Conservation (phyloP, 2,113 vertebrate genomes). For the Bos javanicus region DNA sequence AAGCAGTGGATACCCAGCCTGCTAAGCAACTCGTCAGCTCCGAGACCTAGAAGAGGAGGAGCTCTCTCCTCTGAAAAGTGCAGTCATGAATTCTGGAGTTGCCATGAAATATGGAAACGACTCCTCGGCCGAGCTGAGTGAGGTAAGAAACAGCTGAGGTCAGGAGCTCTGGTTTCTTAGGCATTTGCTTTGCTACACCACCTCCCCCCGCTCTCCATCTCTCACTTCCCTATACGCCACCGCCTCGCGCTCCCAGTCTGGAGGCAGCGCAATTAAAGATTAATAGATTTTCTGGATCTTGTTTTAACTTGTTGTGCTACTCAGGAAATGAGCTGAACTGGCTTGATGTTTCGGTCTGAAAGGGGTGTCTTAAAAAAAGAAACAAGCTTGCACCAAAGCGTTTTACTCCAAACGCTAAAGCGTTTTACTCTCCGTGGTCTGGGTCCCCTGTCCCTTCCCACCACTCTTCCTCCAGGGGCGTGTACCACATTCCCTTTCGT, state of each 20-base stretch:
- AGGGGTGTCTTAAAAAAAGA: constrained; percentile 59
- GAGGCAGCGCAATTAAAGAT: constrained; percentile 70
- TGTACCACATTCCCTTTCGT: constrained; percentile 48
- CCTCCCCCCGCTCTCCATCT: background rate
- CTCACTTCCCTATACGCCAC: background rate
- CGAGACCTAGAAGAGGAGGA: constrained; percentile 73
- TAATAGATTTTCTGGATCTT: constrained; percentile 72
- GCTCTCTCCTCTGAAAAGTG: constrained; percentile 71
- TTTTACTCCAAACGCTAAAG: constrained; percentile 19
- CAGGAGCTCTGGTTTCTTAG: constrained; percentile 11
- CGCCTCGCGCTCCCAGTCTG: constrained; percentile 47
- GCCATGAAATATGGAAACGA: constrained; percentile 84
- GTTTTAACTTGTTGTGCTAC: constrained; percentile 73
- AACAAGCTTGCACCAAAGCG: constrained; percentile 38
- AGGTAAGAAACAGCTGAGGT: constrained; percentile 84
- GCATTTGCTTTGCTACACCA: constrained; percentile 36
- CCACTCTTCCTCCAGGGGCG: background rate
- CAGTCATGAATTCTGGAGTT: constrained; percentile 89
- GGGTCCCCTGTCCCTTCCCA: constrained; percentile 17
- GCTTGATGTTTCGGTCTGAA: constrained; percentile 57
- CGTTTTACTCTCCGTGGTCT: constrained; percentile 37
- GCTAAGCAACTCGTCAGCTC: constrained; percentile 51
- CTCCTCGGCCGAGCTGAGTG: constrained; percentile 82
- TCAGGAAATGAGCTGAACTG: constrained; percentile 77
- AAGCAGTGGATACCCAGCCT: constrained; percentile 56